Conservation (phyloP, 2,888 invertebrate species). For the Noctua pronuba region DNA sequence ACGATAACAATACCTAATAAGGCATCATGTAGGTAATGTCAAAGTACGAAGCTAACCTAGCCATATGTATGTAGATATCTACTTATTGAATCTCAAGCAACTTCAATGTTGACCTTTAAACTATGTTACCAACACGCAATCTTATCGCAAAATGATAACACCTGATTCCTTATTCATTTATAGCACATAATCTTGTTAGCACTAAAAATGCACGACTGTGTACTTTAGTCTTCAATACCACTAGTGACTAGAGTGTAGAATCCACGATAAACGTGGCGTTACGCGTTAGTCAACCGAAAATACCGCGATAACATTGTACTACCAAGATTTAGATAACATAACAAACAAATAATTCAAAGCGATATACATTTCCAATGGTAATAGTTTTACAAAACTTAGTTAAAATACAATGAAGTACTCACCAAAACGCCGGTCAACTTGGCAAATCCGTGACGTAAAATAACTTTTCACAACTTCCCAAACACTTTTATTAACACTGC, state of each 20-base stretch:
- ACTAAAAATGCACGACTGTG: conserved; percentile 43
- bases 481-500: conserved; percentile 67
- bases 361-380: conserved; percentile 15
- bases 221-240: conserved; percentile 48
- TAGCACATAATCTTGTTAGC: conserved; percentile 14
- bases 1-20: not conserved
- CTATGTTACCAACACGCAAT: conserved; percentile 25
- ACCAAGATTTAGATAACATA: conserved; percentile 10
- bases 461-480: conserved; percentile 70
- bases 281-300: conserved; percentile 34
- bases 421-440: conserved; percentile 75
- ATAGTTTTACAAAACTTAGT: conserved; percentile 42
- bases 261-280: conserved; percentile 54
- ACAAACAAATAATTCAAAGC: conserved; percentile 17
- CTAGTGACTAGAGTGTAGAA: conserved; percentile 28
- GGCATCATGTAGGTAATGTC: conserved; percentile 1
- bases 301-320: conserved; percentile 31
- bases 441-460: conserved; percentile 76
- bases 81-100: conserved; percentile 39
- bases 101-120: conserved; percentile 33
- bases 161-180: conserved; percentile 35
- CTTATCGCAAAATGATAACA: conserved; percentile 60
- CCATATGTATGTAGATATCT: not conserved
- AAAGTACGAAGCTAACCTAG: conserved; percentile 14
- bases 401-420: conserved; percentile 56